Evolutionary conservation across 2,797 vertebrate species (phyloP).

Genomic region (Spea hammondii): DNA sequence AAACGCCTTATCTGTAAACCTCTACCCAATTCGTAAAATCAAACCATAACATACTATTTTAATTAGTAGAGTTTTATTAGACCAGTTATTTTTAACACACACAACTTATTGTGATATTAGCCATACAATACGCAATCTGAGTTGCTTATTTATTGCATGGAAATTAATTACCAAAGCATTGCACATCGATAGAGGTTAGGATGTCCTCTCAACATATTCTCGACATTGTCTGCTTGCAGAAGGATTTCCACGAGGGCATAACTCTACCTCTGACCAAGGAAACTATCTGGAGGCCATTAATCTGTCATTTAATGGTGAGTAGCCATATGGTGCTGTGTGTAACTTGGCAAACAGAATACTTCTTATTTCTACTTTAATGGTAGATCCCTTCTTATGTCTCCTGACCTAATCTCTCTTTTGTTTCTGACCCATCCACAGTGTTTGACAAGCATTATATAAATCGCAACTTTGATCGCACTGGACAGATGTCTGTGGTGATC

Average conservation of each 20-base stretch:
- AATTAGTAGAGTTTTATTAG: too few species aligned
- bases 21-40: background rate
- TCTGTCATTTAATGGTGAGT: constrained; percentile 88
- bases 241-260: constrained; percentile 84
- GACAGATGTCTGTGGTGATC: constrained; percentile 98
- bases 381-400: too few species aligned
- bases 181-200: too few species aligned
- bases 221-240: constrained; percentile 66
- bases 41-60: too few species aligned
- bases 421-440: constrained; percentile 67
- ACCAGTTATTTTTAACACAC: too few species aligned
- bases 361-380: too few species aligned
- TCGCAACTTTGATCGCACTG: constrained; percentile 95
- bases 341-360: background rate
- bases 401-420: background rate
- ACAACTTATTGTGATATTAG: too few species aligned
- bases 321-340: background rate
- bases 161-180: too few species aligned
- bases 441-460: constrained; percentile 99
- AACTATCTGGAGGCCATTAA: constrained; percentile 98
- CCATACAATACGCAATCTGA: too few species aligned
- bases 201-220: too few species aligned
- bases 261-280: constrained; percentile 92
- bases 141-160: too few species aligned
- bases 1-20: background rate